Evolutionary conservation across 2,797 vertebrate species (phyloP), one percentile per base, ranked within the genome.

Genomic region (Lithobates pipiens): DNA sequence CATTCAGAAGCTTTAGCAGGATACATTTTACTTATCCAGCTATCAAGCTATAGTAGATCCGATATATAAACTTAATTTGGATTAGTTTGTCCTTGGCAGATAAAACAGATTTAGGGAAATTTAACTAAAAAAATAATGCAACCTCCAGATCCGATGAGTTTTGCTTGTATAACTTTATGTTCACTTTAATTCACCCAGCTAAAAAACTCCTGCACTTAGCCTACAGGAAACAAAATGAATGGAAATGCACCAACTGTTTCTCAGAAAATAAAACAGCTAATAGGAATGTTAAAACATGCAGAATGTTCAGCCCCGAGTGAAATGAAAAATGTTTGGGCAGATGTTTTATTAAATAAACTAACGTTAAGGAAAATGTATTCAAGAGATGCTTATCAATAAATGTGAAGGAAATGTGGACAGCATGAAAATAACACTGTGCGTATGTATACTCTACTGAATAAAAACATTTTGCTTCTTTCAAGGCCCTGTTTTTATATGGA

Each of bases 321-420:
- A 78, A 78, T 72, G 76, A 78, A 78, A 84, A 85, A 77, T 85
- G 76, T 68, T 85, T 32, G 39, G 71, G 70, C 76, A 85, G 84
- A 85, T 80, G 84, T 80, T 74, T 75, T 75, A 80, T 75, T 80
- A 67, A 75, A 80, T 11, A 77, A 79, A 80, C 50, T 75, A 75
- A 80, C 36, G 79, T 75, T 54, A 36, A 68, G 77, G 44, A 57
- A 79, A 79, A 85, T 79, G 50, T 23, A 61, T 84, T 78, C 18
- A 39, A 34, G 18, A 78, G 75, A 84, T 72, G 54, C 54, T 77
- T 77, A 78, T 84, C 76, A 78, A 65, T 72, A 84, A 78, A 73
- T 44, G 68, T 78, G 36, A 44, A 72, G 67, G 25, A 46, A 69
- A 83, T 76, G 72, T 69, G 79, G 54, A 72, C 50, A 39, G 79